Evolutionary conservation across 35 echinoderm and acorn worm species (phyloP).

Genomic region (Patiria miniata): DNA sequence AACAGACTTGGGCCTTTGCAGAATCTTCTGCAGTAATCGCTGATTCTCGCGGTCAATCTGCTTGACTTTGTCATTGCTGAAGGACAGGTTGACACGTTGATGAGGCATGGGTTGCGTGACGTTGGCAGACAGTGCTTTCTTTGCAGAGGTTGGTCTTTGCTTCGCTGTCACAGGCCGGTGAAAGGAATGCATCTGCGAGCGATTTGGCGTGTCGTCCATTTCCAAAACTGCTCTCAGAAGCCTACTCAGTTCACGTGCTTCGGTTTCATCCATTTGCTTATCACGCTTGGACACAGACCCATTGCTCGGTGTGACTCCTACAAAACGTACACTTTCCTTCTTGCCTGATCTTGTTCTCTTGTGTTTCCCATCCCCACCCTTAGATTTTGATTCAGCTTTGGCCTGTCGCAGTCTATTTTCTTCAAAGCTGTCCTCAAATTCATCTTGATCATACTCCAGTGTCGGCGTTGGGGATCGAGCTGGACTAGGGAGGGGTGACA

Average conservation of each 20-base stretch:
- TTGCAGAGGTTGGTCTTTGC: conserved; percentile 67
- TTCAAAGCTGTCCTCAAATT: conserved; percentile 25
- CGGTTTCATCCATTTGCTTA: conserved; percentile 47
- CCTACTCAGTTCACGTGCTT: conserved; percentile 86
- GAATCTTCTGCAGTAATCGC: conserved; percentile 80
- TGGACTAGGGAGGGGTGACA: conserved; percentile 90
- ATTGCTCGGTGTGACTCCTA: conserved; percentile 6
- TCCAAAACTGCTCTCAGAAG: conserved; percentile 87
- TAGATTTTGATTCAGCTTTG: neutral
- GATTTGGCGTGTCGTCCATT: conserved; percentile 81
- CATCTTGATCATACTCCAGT: conserved; percentile 57
- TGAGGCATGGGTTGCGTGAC: conserved; percentile 63
- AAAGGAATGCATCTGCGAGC: conserved; percentile 34
- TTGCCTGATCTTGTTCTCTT: conserved; percentile 8
- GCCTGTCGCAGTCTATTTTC: neutral
- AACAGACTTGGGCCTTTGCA: conserved; percentile 38
- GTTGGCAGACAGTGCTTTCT: conserved; percentile 32
- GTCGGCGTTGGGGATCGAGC: conserved; percentile 53
- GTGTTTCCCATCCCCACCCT: neutral
- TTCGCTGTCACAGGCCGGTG: conserved; percentile 29
- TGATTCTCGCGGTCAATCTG: conserved; percentile 93
- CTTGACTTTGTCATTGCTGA: conserved; percentile 92
- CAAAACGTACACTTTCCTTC: conserved; percentile 27
- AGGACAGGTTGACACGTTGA: conserved; percentile 95
- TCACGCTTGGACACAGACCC: neutral